These are phyloP conservation scores for Eulemur albifrons DNA, from an alignment of 2,797 vertebrate genomes.

Conservation along the genomic window DNA sequence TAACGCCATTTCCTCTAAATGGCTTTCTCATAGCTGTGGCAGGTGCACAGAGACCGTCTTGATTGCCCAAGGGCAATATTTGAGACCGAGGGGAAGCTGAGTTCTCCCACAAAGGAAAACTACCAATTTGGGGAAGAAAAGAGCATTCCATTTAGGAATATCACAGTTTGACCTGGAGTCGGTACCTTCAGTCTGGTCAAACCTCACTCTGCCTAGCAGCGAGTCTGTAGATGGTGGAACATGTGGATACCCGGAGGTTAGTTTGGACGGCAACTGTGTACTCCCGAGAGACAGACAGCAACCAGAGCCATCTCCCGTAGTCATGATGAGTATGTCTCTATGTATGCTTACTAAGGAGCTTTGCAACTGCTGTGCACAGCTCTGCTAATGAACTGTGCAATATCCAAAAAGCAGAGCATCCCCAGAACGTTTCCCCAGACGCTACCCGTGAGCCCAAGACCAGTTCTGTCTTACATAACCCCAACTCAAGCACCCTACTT, in stretches of 20 bases:
- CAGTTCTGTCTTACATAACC: fast-evolving
- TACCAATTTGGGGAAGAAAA: fast-evolving
- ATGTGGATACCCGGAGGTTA: too few relatives aligned
- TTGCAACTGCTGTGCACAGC: too few relatives aligned
- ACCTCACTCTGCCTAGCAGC: fast-evolving
- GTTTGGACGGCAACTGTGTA: background rate
- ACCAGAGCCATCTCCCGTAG: fast-evolving
- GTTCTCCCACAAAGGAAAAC: background rate
- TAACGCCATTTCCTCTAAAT: background rate
- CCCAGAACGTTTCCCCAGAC: fast-evolving
- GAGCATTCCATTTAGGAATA: fast-evolving
- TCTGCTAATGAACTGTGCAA: background rate
- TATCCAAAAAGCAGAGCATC: too few relatives aligned
- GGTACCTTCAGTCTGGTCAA: fast-evolving
- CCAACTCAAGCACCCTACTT: background rate
- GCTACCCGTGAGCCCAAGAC: fast-evolving
- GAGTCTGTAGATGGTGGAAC: fast-evolving
- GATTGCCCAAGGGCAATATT: background rate
- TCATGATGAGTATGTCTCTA: fast-evolving
- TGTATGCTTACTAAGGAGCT: background rate
- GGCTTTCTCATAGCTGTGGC: fast-evolving
- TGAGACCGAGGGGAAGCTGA: background rate
- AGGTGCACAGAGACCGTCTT: background rate
- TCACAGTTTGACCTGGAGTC: fast-evolving
- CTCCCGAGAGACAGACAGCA: too few relatives aligned